A percentile compares a stretch with the other conserved stretches of the same genome.
Conservation (phyloP, 2,797 vertebrate genomes). For the Hirundo rustica region DNA sequence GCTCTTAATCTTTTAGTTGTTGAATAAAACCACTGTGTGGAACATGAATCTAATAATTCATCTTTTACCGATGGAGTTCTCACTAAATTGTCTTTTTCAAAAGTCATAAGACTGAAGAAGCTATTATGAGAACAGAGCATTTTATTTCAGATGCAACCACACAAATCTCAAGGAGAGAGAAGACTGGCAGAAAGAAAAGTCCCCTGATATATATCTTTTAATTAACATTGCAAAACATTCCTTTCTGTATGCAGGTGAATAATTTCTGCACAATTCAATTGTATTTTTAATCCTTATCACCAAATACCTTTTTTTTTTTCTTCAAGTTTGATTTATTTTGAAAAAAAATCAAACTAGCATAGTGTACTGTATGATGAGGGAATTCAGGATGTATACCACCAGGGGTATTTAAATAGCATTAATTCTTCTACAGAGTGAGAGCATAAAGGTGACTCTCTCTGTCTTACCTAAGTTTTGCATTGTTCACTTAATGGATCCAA, state of each 20-base stretch:
- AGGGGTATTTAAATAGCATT: background rate
- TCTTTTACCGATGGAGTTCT: slow-evolving; percentile 17
- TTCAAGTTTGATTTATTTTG: background rate
- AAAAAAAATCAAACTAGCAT: background rate
- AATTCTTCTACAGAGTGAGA: background rate
- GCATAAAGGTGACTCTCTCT: background rate
- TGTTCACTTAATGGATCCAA: background rate
- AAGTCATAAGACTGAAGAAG: slow-evolving; percentile 34
- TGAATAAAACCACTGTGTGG: slow-evolving; percentile 33
- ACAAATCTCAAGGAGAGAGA: slow-evolving; percentile 31
- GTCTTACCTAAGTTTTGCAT: background rate
- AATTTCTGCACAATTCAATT: slow-evolving; percentile 1
- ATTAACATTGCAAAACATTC: slow-evolving; percentile 48
- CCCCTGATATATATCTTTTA: slow-evolving; percentile 51
- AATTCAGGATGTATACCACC: background rate
- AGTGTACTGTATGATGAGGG: background rate
- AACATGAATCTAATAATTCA: slow-evolving; percentile 28
- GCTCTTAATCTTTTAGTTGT: slow-evolving; percentile 29
- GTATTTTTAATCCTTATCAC: slow-evolving; percentile 33
- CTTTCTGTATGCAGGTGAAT: slow-evolving; percentile 16
- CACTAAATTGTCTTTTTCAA: slow-evolving; percentile 8
- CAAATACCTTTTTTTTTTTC: background rate
- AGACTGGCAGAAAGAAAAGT: slow-evolving; percentile 8
- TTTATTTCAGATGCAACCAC: slow-evolving; percentile 35
- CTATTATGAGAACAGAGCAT: slow-evolving; percentile 8